A percentile compares a stretch with the other conserved stretches of the same genome.
Evolutionary conservation across 2,113 vertebrate species (phyloP).

Genomic region (Atractosteus spatula): DNA sequence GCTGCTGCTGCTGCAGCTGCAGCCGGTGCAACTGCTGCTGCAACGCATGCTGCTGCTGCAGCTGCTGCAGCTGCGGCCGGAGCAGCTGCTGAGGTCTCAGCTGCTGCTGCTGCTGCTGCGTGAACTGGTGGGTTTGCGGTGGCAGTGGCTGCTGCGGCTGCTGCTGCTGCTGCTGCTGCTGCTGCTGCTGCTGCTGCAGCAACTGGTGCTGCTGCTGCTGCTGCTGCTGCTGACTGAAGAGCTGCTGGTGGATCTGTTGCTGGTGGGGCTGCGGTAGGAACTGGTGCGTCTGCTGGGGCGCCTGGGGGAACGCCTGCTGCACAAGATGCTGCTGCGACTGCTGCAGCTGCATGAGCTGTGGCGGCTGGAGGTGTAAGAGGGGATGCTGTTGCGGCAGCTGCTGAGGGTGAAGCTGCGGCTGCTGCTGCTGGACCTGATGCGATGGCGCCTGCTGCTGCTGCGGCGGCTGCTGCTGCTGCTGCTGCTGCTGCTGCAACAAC

Average conservation of each 20-base stretch:
- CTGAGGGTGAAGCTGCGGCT: constrained; percentile 58
- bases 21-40: constrained; percentile 62
- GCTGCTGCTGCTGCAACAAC: constrained; percentile 60
- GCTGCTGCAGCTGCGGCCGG: constrained; percentile 56
- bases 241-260: constrained; percentile 62
- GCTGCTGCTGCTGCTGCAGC: constrained; percentile 61
- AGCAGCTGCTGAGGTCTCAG: constrained; percentile 38
- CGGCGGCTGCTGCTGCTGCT: constrained; percentile 54
- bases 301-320: constrained; percentile 53
- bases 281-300: constrained; percentile 59
- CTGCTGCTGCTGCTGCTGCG: constrained; percentile 59
- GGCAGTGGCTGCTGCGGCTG: constrained; percentile 55
- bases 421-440: constrained; percentile 69
- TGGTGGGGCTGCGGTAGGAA: constrained; percentile 63
- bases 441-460: constrained; percentile 58
- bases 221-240: constrained; percentile 58
- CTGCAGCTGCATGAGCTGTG: constrained; percentile 66
- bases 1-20: constrained; percentile 68
- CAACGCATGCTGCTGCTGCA: constrained; percentile 66
- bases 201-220: constrained; percentile 64
- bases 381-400: constrained; percentile 35
- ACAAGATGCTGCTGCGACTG: constrained; percentile 69
- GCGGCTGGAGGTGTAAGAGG: constrained; percentile 52
- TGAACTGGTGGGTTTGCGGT: constrained; percentile 31
- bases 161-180: constrained; percentile 57